Evolutionary conservation across 2,888 invertebrate genomes (phyloP).

Genomic region (Napeogenes sylphis): DNA sequence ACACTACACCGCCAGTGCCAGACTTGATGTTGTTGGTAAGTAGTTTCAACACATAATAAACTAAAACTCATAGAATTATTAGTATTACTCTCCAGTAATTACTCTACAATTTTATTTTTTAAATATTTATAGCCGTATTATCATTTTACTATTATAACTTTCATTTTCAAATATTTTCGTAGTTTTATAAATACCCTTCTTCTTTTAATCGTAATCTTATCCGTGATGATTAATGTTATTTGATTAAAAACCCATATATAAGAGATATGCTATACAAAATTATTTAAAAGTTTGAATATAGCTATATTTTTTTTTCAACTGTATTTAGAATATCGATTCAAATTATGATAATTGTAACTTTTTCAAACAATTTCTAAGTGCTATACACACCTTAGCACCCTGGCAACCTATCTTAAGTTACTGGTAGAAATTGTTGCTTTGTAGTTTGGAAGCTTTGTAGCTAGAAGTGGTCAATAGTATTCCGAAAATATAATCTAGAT

Average conservation of each 20-base stretch:
- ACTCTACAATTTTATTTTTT: no score
- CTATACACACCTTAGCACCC: neutral
- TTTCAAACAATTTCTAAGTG: neutral
- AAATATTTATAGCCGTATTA: no score
- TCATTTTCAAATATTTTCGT: no score
- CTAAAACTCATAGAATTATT: neutral
- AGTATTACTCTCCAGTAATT: neutral
- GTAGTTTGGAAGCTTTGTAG: neutral
- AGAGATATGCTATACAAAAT: no score
- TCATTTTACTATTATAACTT: no score
- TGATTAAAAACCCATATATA: no score
- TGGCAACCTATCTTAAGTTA: neutral
- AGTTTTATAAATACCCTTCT: no score
- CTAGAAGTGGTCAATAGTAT: neutral
- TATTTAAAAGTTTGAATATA: no score
- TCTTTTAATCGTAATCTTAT: no score
- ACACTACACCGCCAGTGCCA: slow-evolving; percentile 57
- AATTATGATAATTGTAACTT: slow-evolving; percentile 1
- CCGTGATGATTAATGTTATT: no score
- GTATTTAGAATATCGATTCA: neutral
- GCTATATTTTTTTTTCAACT: neutral
- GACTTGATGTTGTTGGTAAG: slow-evolving; percentile 71
- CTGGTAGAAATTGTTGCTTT: slow-evolving; percentile 1
- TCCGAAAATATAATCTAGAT: neutral
- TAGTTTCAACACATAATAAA: slow-evolving; percentile 18